These are phyloP conservation scores for Trochalopteron elliotii DNA, from an alignment of 2,113 vertebrate genomes.

Conservation along the genomic window DNA sequence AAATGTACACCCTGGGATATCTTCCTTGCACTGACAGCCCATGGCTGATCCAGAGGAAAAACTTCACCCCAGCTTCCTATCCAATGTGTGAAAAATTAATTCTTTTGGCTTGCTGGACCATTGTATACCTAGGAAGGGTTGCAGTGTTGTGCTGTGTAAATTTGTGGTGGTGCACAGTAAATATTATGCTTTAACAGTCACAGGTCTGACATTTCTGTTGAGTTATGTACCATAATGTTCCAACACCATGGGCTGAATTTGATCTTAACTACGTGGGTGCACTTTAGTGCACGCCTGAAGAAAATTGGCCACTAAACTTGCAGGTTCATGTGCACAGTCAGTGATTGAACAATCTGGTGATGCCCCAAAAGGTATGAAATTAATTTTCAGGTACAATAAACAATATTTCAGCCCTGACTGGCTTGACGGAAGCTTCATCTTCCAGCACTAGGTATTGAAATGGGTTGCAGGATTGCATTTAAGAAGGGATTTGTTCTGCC, in stretches of 20 bases:
- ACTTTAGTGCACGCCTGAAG: background rate
- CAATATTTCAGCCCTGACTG: constrained; percentile 51
- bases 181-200: background rate
- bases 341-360: constrained; percentile 35
- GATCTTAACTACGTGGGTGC: constrained; percentile 23
- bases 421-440: constrained; percentile 31
- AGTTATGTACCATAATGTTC: constrained; percentile 28
- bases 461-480: constrained; percentile 26
- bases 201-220: constrained; percentile 29
- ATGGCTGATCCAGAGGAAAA: background rate
- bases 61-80: background rate
- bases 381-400: constrained; percentile 69
- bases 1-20: background rate
- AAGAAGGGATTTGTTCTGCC: constrained; percentile 37
- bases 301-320: constrained; percentile 42
- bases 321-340: background rate
- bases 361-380: constrained; percentile 55
- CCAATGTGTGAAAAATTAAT: background rate
- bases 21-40: background rate
- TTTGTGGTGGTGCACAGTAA: constrained; percentile 21
- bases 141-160: background rate
- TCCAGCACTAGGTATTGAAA: constrained; percentile 13
- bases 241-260: constrained; percentile 4
- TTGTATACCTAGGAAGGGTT: background rate
- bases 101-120: background rate